Evolutionary conservation across 2,888 invertebrate species (phyloP), one percentile per base, ranked within the genome.

Genomic region (Hipparchia semele): DNA sequence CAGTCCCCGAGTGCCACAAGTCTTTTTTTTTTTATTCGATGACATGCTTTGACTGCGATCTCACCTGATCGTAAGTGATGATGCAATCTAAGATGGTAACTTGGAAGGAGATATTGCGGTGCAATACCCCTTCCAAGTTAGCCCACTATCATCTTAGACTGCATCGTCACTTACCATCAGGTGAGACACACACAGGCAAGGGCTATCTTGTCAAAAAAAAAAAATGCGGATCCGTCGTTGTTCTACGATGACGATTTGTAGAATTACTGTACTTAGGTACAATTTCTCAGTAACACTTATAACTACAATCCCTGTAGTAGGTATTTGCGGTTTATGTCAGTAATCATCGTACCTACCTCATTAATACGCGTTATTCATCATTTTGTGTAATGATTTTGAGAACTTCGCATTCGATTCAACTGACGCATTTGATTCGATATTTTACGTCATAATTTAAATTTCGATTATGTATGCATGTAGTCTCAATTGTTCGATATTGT

Each of bases 321-420:
- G 49, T 61, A 61, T 56, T 68, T 56, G 67, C 68, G 56, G 61
- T 54, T 46, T 46, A 13, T 49, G 51, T 64, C 49, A 58, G 3
- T 70, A 56, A 49, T 60, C 33, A 54, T 53, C 5, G 62, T 46
- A 58, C 59, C 68, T 46, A 58, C 59, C 68, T 68, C 61, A 72
- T 68, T 72, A 68, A 23, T 56, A 46, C 8, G n/a, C 46, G 54
- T 68, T 62, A 72, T 46, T 72, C 68, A 72, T 62, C 61, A 65
- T 39, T 59, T 66, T 59, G 51, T 71, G 49, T 72, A 72, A 68
- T 68, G 68, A 68, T 68, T 68, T 62, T 10, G 61, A 54, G 68
- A 68, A 67, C 58, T 56, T 60, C 59, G 51, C 46, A 54, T 67
- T 68, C 58, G 33, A 49, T 65, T n/a, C 51, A 23, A 33, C n/a